Base-by-base conservation (phyloP, 2,888 invertebrate species). In the Mayetiola destructor region DNA sequence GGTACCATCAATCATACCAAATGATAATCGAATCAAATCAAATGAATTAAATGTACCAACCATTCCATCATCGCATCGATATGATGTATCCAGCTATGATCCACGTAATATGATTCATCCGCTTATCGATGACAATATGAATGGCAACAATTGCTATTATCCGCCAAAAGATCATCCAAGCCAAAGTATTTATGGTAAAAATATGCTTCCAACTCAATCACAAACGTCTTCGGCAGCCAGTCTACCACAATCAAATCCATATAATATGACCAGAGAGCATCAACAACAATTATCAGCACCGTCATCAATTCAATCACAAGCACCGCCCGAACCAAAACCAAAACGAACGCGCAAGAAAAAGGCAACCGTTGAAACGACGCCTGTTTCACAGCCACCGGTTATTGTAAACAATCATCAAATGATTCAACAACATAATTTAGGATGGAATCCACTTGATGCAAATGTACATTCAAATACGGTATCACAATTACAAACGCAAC, bases 81-180 rank as follows among this genome's bases (percentile, higher is more conserved):
- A 61, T 58, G 63, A 63, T 56, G 56, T 63, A 35, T 48, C 60
- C 9, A 59, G 59, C 23, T 63, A 61, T 36, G 62, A 63, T 39
- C 23, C 53, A 27, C 63, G 62, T 58, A 58, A 57, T 5, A 27
- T 48, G 1, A 32, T 68, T 1, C 62, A 70, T 2, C 64, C 69
- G 10, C 62, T 63, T 39, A 61, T 64, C 37, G 63, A 64, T 32
- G 68, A 70, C 52, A 66, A 67, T 48, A 27, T 48, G n/a, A 48
- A 48, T 9, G 48, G 42, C n/a, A 23, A 16, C 65, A 55, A n/a
- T 1, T 40, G 58, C 21, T 59, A 60, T n/a, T 80, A 78, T 62
- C 79, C 78, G 59, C 79, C 80, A 55, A 80, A 80, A 66, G 73
- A 73, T 27, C n/a, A n/a, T n/a, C 77, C 76, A 68, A 77, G 78